Evolutionary conservation across 37 sponge, comb jelly and placozoan genomes (phyloP), one percentile per base, ranked within the genome.

Genomic region (Hexactinellida sp.): DNA sequence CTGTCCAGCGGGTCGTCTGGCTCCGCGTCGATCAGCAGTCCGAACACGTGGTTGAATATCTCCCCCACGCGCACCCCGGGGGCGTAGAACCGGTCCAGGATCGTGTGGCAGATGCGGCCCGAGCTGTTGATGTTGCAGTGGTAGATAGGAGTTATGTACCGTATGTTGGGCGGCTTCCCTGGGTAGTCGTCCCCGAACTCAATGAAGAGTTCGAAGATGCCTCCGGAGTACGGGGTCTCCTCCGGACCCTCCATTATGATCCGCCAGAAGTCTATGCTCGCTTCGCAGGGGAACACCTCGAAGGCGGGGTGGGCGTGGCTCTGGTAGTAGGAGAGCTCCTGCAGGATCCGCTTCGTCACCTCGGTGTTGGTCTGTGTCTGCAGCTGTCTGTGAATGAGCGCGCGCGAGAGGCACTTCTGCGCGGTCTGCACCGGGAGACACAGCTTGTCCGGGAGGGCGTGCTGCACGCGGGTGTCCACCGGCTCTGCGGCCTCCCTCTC

Each of bases 171-270:
- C 38, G 87, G 87, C n/a, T 36, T 38, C 0, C n/a, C 28, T 82
- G 87, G 87, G 37, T 86, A 86, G 24, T 86, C 82, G 0, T 71
- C 25, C 3, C 36, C 37, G 87, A 86, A 86, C 30, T 37, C 76
- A 13, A 38, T 32, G 36, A 71, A 55, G 7, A 86, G 87, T 36
- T 71, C 36, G 32, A 86, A 86, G 3, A 24, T 30, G 0, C 82
- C 87, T 38, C 30, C 87, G 0, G 34, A 30, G 36, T 86, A 86
- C 23, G 47, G 38, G 7, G 87, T 71, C 37, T 36, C 82, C 10
- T 37, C 25, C 16, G 87, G 87, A 5, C 87, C 87, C 10, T 10
- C 3, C 38, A 86, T 25, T 5, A 86, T n/a, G 54, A 86, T 55
- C 82, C 71, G 24, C 87, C 87, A 86, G 38, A 37, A 82, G 87